Conservation (phyloP, 2,888 invertebrate species). For the Frankliniella fusca region DNA sequence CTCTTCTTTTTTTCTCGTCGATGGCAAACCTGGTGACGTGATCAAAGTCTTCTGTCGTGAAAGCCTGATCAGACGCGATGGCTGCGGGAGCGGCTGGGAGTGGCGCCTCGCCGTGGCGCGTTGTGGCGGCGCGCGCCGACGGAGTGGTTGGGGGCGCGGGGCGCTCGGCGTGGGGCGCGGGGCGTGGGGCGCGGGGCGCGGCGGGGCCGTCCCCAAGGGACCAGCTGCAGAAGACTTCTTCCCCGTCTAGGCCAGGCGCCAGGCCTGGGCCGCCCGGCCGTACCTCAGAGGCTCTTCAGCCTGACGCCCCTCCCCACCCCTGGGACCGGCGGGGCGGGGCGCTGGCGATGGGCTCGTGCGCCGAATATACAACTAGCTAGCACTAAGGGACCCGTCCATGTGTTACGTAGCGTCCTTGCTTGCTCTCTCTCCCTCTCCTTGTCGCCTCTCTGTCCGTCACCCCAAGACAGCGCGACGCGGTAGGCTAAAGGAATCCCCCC, state of each 20-base stretch:
- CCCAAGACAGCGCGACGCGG: too few relatives aligned
- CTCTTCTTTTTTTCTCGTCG: too few relatives aligned
- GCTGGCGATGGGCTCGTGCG: slow-evolving; percentile 16
- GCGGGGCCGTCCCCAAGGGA: background rate
- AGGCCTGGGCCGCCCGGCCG: background rate
- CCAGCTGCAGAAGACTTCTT: slow-evolving; percentile 14
- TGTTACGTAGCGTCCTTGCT: too few relatives aligned
- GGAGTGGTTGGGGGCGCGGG: too few relatives aligned
- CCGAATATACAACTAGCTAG: slow-evolving; percentile 4
- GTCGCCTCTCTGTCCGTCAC: background rate
- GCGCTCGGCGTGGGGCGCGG: too few relatives aligned
- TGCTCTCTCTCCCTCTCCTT: background rate
- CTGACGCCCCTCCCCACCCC: background rate
- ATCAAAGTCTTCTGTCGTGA: background rate
- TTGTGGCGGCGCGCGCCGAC: too few relatives aligned
- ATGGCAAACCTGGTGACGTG: background rate
- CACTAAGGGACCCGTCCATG: too few relatives aligned
- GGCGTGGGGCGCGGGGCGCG: background rate
- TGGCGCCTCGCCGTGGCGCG: too few relatives aligned
- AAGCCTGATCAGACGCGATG: background rate
- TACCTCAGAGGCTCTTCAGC: background rate
- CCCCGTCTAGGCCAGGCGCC: background rate
- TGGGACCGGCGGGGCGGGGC: slow-evolving; percentile 16
- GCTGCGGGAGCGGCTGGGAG: too few relatives aligned
- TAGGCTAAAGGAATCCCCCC: background rate